These are phyloP conservation scores for Isoperla grammatica DNA, from an alignment of 2,888 invertebrate genomes.

Conservation along the genomic window DNA sequence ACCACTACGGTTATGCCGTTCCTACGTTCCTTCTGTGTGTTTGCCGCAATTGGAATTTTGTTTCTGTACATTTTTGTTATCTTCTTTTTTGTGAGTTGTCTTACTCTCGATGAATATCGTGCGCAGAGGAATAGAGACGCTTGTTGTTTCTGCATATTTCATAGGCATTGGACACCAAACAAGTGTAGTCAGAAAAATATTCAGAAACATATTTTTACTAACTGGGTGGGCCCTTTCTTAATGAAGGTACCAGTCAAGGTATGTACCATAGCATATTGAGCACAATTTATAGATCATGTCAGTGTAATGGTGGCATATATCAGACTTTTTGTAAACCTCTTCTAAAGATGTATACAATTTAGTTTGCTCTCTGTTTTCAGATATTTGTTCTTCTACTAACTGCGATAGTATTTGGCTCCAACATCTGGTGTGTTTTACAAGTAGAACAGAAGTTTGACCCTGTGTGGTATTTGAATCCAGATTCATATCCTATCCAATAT, in stretches of 20 bases:
- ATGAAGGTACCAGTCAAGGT: conserved; percentile 42
- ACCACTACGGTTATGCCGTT: conserved; percentile 49
- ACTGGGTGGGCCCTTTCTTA: conserved; percentile 42
- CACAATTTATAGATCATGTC: too few species aligned
- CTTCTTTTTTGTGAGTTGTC: conserved; percentile 47
- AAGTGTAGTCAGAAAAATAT: conserved; percentile 43
- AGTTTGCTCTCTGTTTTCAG: conserved; percentile 22
- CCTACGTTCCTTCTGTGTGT: conserved; percentile 47
- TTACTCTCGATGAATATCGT: conserved; percentile 45
- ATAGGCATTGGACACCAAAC: conserved; percentile 41
- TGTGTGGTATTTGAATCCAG: conserved; percentile 41
- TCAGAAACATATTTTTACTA: conserved; percentile 42
- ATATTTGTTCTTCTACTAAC: conserved; percentile 40
- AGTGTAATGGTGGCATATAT: too few species aligned
- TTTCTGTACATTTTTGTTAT: conserved; percentile 45
- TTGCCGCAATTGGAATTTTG: conserved; percentile 46
- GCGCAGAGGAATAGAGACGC: conserved; percentile 38
- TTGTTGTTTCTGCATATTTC: conserved; percentile 39
- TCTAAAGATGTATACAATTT: too few species aligned
- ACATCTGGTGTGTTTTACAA: conserved; percentile 40
- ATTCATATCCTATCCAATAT: conserved; percentile 41
- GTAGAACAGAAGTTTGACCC: conserved; percentile 44
- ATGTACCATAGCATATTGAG: conserved; percentile 14
- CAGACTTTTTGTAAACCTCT: too few species aligned
- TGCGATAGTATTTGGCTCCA: conserved; percentile 38